phyloP scores from a whole-genome alignment of 1,140 invertebrate species.

The Uloborus diversus region DNA sequence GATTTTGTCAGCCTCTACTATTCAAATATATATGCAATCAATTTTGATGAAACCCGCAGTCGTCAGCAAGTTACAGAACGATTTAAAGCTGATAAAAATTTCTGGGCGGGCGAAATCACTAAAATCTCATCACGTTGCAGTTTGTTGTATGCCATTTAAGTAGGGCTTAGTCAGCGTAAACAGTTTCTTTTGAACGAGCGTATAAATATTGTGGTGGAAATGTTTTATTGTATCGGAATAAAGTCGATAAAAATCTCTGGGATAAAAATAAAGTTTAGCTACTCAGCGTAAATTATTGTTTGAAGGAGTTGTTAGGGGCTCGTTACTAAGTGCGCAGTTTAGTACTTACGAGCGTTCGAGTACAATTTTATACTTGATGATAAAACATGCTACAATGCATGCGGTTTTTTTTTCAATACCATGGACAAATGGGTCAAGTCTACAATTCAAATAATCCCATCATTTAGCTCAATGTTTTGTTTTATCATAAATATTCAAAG shows the following conservation, averaged over 20 bases:
- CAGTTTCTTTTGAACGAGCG: background rate
- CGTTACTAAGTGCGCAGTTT: background rate
- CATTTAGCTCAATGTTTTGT: too few relatives aligned
- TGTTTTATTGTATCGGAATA: constrained; percentile 45
- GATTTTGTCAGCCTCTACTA: constrained; percentile 3
- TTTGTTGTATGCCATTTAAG: constrained; percentile 4
- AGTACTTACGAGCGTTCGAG: too few relatives aligned
- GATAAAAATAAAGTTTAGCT: constrained; percentile 24
- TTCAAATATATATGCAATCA: constrained; percentile 25
- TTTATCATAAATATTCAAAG: too few relatives aligned
- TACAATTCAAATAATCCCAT: too few relatives aligned
- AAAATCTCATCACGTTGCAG: constrained; percentile 4
- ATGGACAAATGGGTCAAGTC: too few relatives aligned
- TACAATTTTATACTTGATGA: too few relatives aligned
- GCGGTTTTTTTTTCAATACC: too few relatives aligned
- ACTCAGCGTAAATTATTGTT: constrained; percentile 35
- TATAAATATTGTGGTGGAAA: constrained; percentile 32
- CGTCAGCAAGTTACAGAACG: constrained; percentile 7
- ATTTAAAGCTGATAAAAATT: constrained; percentile 30
- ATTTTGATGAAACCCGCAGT: background rate
- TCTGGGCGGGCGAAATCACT: background rate
- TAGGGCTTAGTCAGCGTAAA: constrained; percentile 14
- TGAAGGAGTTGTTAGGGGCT: background rate
- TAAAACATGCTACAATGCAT: too few relatives aligned
- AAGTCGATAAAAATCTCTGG: background rate